These are phyloP conservation scores for Globicephala melas DNA, from an alignment of 2,113 vertebrate genomes.

Conservation along the genomic window DNA sequence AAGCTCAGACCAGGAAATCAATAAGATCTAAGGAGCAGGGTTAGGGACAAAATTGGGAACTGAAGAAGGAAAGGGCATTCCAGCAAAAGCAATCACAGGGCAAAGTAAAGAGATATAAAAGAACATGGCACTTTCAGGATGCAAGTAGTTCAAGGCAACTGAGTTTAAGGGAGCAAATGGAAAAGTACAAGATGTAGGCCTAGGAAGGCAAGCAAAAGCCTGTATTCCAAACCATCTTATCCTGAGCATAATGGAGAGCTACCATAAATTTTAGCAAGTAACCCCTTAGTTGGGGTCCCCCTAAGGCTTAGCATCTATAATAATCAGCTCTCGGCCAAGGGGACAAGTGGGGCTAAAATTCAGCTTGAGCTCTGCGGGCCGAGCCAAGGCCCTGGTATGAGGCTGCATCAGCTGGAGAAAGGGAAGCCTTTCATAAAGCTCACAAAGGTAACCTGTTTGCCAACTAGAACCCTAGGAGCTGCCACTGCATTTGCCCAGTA, in stretches of 20 bases:
- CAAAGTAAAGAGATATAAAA: background rate
- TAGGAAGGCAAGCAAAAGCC: background rate
- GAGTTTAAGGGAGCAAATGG: background rate
- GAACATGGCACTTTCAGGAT: background rate
- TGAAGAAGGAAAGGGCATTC: background rate
- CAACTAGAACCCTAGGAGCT: background rate
- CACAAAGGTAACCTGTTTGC: background rate
- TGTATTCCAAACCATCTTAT: background rate
- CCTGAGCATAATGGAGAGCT: background rate
- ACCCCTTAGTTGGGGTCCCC: background rate
- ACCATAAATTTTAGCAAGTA: background rate
- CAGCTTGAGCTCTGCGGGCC: background rate
- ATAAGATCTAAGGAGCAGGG: background rate
- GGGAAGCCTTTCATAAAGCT: background rate
- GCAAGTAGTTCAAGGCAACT: background rate
- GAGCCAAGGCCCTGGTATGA: background rate
- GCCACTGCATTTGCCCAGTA: background rate
- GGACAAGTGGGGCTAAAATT: background rate
- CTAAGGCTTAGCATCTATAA: background rate
- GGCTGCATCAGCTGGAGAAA: background rate
- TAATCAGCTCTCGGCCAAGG: background rate
- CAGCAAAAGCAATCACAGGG: background rate
- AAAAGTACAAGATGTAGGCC: background rate
- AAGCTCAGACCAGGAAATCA: background rate
- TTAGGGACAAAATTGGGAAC: background rate